Base-by-base conservation (phyloP, 2,888 invertebrate genomes). In the Agrilus cyanescens region DNA sequence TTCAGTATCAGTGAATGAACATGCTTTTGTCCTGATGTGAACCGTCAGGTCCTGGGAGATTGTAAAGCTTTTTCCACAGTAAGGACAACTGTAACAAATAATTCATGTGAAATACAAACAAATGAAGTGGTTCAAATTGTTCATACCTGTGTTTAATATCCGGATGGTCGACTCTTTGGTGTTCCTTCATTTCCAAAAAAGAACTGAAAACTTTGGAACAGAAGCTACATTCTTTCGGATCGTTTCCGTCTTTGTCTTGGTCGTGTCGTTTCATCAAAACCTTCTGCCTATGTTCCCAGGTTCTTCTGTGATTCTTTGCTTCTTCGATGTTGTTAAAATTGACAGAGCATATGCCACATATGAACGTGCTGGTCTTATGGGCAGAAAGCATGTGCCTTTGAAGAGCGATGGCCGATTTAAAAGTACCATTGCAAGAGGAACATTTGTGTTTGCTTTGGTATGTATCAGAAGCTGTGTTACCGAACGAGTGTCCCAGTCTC, bases 31-130 rank as follows among this genome's bases (percentile, higher is more conserved):
- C 44, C 77, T 69, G n/a, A 80, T 71, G 57, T 88, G 88, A 10
- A 75, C 73, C 0, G 82, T 76, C 10, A 87, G 73, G 57, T 85
- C 85, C 69, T 87, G 86, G 1, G 82, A 71, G 0, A 84, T 67
- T 1, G 76, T 72, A 57, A 87, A 86, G 10, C 70, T 66, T 59
- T 72, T 67, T 0, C 83, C 85, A 54, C 88, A 88, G 52, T 75
- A 74, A 0, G 80, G 74, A 57, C 88, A 88, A 43, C 81, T 79
- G 63, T 34, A 69, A 69, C 47, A 43, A 46, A 45, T 38, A 44
- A 10, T 33, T 36, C 16, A 44, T 25, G 32, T 15, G 12, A 38
- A 18, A 25, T 30, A 30, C 31, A 30, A 30, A 30, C n/a, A n/a
- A n/a, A n/a, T n/a, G n/a, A n/a, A n/a, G n/a, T n/a, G n/a, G n/a